phyloP scores from a whole-genome alignment of 2,888 invertebrate species.

The Mimas tiliae region DNA sequence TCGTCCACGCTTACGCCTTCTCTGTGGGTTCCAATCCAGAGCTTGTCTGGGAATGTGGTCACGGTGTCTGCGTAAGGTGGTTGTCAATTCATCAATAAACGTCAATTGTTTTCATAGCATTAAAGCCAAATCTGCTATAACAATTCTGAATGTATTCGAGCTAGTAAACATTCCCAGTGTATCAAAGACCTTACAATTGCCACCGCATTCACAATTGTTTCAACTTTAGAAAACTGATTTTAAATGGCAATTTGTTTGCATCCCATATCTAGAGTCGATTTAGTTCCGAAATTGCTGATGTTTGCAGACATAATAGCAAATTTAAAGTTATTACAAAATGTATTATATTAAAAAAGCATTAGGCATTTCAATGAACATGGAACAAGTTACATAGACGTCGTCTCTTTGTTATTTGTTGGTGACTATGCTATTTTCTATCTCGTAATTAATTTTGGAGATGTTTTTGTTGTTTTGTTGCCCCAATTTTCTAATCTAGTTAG shows the following conservation, averaged over 20 bases:
- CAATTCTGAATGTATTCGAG: no score
- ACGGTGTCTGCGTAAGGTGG: no score
- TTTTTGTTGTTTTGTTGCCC: background rate
- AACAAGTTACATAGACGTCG: background rate
- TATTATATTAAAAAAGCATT: constrained; percentile 11
- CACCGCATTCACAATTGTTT: background rate
- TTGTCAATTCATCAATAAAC: no score
- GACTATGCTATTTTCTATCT: background rate
- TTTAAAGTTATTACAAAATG: background rate
- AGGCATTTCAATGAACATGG: background rate
- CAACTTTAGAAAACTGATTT: background rate
- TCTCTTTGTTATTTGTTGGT: background rate
- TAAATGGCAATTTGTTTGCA: background rate
- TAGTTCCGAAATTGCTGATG: background rate
- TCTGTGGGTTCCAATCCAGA: no score
- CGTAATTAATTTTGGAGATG: background rate
- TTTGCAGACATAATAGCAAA: background rate
- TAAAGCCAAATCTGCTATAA: no score
- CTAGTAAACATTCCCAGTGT: background rate
- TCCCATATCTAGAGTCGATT: constrained; percentile 3
- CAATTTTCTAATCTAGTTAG: constrained; percentile 1
- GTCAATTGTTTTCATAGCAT: no score
- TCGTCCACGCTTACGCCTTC: no score
- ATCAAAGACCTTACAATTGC: background rate
- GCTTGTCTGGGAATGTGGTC: no score